Base-by-base conservation (phyloP, 2,113 vertebrate species). In the Bos indicus region DNA sequence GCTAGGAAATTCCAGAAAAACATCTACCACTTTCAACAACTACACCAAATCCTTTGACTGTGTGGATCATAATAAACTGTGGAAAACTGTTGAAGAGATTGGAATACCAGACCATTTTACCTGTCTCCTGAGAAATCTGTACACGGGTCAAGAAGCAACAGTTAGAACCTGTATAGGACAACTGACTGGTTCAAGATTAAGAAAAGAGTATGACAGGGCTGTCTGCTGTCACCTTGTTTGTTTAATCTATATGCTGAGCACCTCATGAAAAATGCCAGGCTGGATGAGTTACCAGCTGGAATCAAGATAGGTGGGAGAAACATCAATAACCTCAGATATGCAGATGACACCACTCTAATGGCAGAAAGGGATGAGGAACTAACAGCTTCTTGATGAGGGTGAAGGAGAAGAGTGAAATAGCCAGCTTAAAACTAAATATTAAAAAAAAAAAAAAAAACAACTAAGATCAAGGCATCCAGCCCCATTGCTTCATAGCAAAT, bases 391-490 rank as follows among this genome's bases (percentile, higher is more conserved):
- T 36, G n/a, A 23, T 71, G 67, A 71, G 2, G 9, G 10, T 71
- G n/a, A 71, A 71, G n/a, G 4, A 71, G 17, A 71, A 36, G 17
- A 21, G 19, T 71, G 67, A 36, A 71, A 36, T 21, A 71, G 9
- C 19, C 1, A 10, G n/a, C 67, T 71, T 71, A 23, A 71, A 71
- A 40, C 0, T 21, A 36, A 23, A 40, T 67, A 67, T 67, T 10
- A 71, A 36, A 67, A 67, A 60, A 62, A 1, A 30, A 60, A 28
- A 3, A 30, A 7, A 59, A 11, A 12, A 4, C 9, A 14, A 4
- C 9, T 71, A 36, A 40, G 19, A 40, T 71, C 0, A 0, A 0
- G 0, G 67, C 67, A 40, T 36, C n/a, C n/a, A 71, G 19, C n/a
- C n/a, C 67, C n/a, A 71, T 71, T 36, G 19, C n/a, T 40, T 23